phyloP scores from a whole-genome alignment of 35 echinoderm and acorn worm species.

The Nesometra sesokonis region DNA sequence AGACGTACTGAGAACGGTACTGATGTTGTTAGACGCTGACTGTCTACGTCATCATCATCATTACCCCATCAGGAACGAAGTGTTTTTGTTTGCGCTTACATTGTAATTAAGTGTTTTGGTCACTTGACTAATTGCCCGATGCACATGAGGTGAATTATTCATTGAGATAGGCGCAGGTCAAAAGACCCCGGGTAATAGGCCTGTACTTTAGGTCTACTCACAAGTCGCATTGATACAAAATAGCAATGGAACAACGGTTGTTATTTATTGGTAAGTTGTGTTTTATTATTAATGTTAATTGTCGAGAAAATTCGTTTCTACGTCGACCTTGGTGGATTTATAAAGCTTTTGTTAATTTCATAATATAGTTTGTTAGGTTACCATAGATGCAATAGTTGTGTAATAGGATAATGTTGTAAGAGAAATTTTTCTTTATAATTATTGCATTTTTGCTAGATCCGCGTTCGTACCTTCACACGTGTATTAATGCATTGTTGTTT shows the following conservation, averaged over 20 bases:
- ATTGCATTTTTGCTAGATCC: too few species aligned
- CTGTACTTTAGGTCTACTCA: not conserved
- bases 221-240: not conserved
- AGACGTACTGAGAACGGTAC: not conserved
- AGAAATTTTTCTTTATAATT: too few species aligned
- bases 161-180: not conserved
- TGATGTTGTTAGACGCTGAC: not conserved
- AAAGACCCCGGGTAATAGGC: not conserved
- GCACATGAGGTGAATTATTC: not conserved
- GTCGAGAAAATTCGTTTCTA: not conserved
- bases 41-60: not conserved
- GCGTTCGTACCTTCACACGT: too few species aligned
- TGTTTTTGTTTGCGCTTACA: not conserved
- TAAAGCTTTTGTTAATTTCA: not conserved
- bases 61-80: not conserved
- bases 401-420: too few species aligned
- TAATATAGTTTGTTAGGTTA: not conserved
- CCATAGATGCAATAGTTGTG: too few species aligned
- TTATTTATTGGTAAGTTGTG: not conserved
- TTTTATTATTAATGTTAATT: not conserved
- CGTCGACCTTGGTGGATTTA: not conserved
- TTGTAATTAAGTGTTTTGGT: not conserved
- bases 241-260: not conserved
- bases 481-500: too few species aligned
- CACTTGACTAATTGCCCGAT: not conserved